Evolutionary conservation across 2,888 invertebrate genomes (phyloP).

Genomic region (Dryadula phaetusa): DNA sequence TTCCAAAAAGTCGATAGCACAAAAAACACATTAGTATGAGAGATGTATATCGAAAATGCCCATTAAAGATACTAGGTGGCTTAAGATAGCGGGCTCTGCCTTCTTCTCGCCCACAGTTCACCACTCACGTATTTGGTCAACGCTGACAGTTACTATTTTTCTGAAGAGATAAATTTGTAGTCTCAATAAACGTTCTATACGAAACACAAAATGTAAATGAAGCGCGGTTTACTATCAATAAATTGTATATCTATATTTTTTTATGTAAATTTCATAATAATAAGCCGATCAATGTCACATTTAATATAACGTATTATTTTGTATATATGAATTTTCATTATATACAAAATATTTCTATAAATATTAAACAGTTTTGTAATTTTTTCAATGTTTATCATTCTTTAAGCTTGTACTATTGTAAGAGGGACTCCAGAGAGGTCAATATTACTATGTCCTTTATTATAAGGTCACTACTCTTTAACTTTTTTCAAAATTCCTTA

Average conservation of each 20-base stretch:
- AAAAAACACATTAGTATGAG: slow-evolving; percentile 33
- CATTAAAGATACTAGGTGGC: slow-evolving; percentile 27
- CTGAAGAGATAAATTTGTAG: slow-evolving; percentile 24
- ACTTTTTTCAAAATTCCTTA: no score
- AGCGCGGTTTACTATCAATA: background rate
- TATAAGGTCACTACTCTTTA: no score
- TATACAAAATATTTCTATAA: no score
- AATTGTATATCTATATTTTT: slow-evolving; percentile 4
- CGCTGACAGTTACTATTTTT: slow-evolving; percentile 39
- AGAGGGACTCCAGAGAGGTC: no score
- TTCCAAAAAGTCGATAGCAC: slow-evolving; percentile 28
- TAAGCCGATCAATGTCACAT: slow-evolving; percentile 18
- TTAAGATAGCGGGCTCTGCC: slow-evolving; percentile 36
- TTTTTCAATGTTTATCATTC: background rate
- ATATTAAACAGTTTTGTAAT: background rate
- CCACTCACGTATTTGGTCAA: slow-evolving; percentile 37
- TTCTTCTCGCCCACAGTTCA: slow-evolving; percentile 35
- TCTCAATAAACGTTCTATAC: slow-evolving; percentile 5
- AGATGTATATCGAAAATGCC: slow-evolving; percentile 28
- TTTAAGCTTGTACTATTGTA: no score
- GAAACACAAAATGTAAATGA: background rate
- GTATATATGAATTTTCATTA: no score
- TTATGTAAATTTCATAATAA: slow-evolving; percentile 7
- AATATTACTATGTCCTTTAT: no score
- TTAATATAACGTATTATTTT: background rate